Conservation (phyloP, 2,113 vertebrate species). For the Rhodinocichla rosea region DNA sequence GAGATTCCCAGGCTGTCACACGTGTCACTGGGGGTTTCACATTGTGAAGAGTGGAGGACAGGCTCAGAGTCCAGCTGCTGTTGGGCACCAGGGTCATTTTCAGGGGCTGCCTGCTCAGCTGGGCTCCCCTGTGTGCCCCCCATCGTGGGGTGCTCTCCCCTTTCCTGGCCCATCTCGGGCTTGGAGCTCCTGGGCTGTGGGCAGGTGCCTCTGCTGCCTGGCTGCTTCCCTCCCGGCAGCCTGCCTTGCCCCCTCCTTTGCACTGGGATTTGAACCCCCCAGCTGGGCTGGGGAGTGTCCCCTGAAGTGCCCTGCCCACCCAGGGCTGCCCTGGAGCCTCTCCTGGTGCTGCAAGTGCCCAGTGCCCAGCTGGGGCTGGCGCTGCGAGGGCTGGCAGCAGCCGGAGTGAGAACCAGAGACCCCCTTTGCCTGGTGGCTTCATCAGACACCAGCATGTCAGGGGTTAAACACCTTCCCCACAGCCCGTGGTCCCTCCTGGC, state of each 20-base stretch:
- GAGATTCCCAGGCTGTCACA: background rate
- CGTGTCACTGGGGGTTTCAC: rapidly evolving
- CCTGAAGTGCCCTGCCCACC: background rate
- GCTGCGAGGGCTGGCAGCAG: background rate
- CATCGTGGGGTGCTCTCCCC: background rate
- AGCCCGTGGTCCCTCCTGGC: background rate
- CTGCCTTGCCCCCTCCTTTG: rapidly evolving
- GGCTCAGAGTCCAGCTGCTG: background rate
- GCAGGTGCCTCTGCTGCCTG: background rate
- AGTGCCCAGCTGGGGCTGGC: background rate
- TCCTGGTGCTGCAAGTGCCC: background rate
- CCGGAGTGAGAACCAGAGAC: rapidly evolving
- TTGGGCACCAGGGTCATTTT: background rate
- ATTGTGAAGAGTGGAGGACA: rapidly evolving
- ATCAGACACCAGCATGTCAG: background rate
- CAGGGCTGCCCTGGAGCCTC: background rate
- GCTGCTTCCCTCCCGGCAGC: background rate
- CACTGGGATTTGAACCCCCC: background rate
- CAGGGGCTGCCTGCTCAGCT: rapidly evolving
- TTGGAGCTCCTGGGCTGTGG: rapidly evolving
- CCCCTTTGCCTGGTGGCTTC: background rate
- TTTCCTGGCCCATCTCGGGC: background rate
- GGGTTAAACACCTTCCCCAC: background rate
- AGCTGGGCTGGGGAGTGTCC: background rate
- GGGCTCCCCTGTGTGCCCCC: background rate